A percentile compares a stretch with the other conserved stretches of the same genome.
phyloP scores from a whole-genome alignment of 2,113 vertebrate genomes.

The Bubo blakistoni region DNA sequence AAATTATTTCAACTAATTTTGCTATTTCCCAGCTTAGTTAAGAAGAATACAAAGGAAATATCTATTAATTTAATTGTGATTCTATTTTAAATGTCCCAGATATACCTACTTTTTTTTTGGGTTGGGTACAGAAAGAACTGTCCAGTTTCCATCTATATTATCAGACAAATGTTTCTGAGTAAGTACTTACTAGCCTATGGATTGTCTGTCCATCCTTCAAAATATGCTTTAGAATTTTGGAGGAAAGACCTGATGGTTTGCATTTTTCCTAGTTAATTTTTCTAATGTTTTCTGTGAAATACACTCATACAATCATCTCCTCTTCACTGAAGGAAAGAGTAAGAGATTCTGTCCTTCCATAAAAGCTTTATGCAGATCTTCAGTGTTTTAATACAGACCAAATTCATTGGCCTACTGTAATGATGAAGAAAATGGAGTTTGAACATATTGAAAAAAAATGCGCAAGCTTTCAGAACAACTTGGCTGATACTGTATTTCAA shows the following conservation, averaged over 20 bases:
- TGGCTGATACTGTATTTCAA: background rate
- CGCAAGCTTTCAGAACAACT: background rate
- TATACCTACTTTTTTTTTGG: background rate
- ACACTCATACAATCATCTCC: background rate
- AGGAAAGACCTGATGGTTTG: background rate
- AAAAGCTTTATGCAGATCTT: background rate
- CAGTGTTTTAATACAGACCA: background rate
- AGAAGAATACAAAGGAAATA: background rate
- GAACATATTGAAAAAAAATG: background rate
- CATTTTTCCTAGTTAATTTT: background rate
- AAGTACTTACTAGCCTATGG: background rate
- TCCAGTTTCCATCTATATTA: background rate
- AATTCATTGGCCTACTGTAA: background rate
- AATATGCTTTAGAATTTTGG: background rate
- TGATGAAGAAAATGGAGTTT: background rate
- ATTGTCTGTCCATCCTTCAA: background rate
- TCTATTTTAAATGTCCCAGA: background rate
- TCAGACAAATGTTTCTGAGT: accelerated
- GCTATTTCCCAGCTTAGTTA: background rate
- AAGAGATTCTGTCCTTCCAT: background rate
- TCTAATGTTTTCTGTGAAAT: background rate
- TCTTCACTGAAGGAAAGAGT: background rate
- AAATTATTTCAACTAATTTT: background rate
- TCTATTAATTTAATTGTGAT: background rate
- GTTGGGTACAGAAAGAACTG: background rate